Base-by-base conservation (phyloP, 2,113 vertebrate species). In the Chlorocebus sabaeus region DNA sequence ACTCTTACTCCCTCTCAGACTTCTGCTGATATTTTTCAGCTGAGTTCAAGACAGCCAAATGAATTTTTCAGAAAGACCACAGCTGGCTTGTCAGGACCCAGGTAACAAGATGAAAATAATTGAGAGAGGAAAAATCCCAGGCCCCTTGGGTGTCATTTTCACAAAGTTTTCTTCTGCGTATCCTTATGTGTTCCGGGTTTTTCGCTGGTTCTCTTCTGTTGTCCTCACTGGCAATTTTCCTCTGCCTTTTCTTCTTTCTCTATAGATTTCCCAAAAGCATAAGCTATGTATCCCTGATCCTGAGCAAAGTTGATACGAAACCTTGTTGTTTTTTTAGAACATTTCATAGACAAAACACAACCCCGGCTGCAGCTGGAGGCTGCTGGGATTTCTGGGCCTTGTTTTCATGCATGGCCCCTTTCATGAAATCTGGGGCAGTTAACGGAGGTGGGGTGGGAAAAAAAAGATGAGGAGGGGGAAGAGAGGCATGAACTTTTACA, bases 401-500 rank as follows among this genome's bases (percentile, higher is more conserved):
- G 96, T 97, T 98, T 97, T 97, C 97, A 98, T 98, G 97, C 98
- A 97, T 52, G 98, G 96, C 93, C 93, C 87, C 98, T 99, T 99
- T 98, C 98, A 98, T 81, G 97, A 98, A 97, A 96, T 96, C 73
- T 0, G 0, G 90, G 96, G 92, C 45, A 45, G 59, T 87, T 89
- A 55, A 55, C 3, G 23, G 92, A 78, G 81, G 12, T 55, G 23
- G 89, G 76, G 76, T 68, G 7, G 40, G 40, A 70, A 79, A 89
- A 17, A 38, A 57, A 67, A 61, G 61, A 82, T 73, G 40, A 73
- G 93, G 82, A 93, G 89, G 52, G 82, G 84, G 97, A 96, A 97
- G 98, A 96, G 97, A 98, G 96, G 80, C 79, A 50, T 48, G 95
- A 96, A 98, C 97, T 97, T 98, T 99, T 98, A 98, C 98, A 98